phyloP scores from a whole-genome alignment of 2,113 vertebrate species.

The Mellivora capensis region DNA sequence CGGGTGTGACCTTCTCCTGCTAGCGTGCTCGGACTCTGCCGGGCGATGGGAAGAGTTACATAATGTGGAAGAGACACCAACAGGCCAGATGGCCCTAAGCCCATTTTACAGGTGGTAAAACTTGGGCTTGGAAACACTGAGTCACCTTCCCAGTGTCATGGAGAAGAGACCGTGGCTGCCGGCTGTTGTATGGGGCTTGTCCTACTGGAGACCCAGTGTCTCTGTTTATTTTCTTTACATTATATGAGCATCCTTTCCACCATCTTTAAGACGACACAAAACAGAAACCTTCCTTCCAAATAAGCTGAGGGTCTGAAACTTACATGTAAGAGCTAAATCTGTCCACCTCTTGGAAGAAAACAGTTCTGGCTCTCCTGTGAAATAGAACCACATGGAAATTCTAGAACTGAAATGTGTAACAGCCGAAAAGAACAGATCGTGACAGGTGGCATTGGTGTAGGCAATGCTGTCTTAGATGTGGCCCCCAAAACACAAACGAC shows the following conservation, averaged over 20 bases:
- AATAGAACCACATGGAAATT: background rate
- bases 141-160: background rate
- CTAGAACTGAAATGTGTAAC: background rate
- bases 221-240: background rate
- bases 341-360: background rate
- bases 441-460: background rate
- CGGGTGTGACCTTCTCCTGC: accelerated
- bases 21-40: accelerated
- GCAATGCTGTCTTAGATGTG: background rate
- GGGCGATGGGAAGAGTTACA: accelerated
- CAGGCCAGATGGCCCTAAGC: accelerated
- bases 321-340: background rate
- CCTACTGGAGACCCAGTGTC: no score
- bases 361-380: background rate
- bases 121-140: background rate
- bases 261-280: background rate
- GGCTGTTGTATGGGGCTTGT: no score
- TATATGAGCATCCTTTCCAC: background rate
- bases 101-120: background rate
- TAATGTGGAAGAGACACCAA: background rate
- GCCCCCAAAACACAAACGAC: background rate
- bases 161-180: background rate
- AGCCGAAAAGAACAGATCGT: background rate
- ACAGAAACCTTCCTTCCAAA: background rate
- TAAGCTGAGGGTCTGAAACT: background rate